phyloP scores from a whole-genome alignment of 2,888 invertebrate genomes.

The Odontocolon sp. region DNA sequence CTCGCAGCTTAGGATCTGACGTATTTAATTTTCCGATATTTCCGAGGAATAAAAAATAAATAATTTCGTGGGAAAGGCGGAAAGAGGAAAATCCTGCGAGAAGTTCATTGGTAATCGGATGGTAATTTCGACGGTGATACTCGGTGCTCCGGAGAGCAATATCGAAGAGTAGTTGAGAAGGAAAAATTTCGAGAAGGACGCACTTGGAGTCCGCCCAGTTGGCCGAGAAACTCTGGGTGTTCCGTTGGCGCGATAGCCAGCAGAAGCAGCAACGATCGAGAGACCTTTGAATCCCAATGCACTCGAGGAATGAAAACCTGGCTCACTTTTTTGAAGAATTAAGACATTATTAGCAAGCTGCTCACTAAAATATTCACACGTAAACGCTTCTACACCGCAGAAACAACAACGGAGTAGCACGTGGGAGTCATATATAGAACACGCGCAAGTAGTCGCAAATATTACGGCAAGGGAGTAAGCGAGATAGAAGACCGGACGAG shows the following conservation, averaged over 20 bases:
- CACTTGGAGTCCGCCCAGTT: conserved; percentile 76
- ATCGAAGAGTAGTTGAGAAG: too few species aligned
- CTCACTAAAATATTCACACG: background rate
- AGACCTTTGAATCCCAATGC: conserved; percentile 12
- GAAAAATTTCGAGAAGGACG: conserved; percentile 64
- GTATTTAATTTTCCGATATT: conserved; percentile 69
- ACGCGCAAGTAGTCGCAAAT: conserved; percentile 1
- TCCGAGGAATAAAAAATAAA: conserved; percentile 37
- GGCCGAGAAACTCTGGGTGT: conserved; percentile 68
- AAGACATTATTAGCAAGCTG: too few species aligned
- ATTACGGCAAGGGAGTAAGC: background rate
- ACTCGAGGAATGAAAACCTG: background rate
- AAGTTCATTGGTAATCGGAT: conserved; percentile 72
- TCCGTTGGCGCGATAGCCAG: conserved; percentile 71
- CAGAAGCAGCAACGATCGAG: conserved; percentile 40
- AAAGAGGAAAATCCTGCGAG: conserved; percentile 42
- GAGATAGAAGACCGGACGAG: conserved; percentile 38
- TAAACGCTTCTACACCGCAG: background rate
- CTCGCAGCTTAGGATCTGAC: conserved; percentile 36
- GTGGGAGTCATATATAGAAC: background rate
- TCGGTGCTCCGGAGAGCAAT: conserved; percentile 62
- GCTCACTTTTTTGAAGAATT: background rate
- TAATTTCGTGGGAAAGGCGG: background rate
- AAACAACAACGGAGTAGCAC: background rate
- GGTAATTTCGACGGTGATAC: conserved; percentile 75